Evolutionary conservation across 92 coral and sea anemone species (phyloP), one percentile per base, ranked within the genome.

Genomic region (Micromussa lordhowensis): DNA sequence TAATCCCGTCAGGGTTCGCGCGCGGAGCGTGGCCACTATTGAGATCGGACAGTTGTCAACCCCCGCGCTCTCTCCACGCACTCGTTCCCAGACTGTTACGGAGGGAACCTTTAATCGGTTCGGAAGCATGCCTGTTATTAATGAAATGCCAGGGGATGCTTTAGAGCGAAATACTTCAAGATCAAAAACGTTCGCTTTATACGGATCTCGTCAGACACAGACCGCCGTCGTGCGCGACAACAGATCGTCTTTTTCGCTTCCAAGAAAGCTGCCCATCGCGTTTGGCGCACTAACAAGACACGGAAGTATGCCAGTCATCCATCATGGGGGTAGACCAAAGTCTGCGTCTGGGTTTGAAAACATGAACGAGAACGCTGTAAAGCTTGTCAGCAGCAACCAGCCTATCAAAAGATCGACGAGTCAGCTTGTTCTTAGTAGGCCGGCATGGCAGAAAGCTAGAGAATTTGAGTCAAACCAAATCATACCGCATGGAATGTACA

Each of bases 91-190:
- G 21, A 80, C 88, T 30, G 24, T 84, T 21, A 6, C 90, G 34
- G 94, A 91, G 2, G 94, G 94, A 5, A 73, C 68, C 38, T 81
- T 80, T 74, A 82, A 76, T 77, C 91, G 94, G 30, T 90, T 93
- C 40, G 90, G 78, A 77, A 93, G 96, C 63, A 93, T 93, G 96
- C 96, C 96, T 1, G 96, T 93, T 18, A 93, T 93, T 55, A 93
- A 93, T 32, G 96, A 93, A 80, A 79, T 83, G 13, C 96, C 96
- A 7, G 87, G 79, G 22, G 87, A 88, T 51, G 79, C 79, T 16
- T 66, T 72, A 18, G 73, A 54, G 17, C 68, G 81, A n/a, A 76
- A 44, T 73, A 57, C 86, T 12, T 66, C 17, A 21, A 34, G 58
- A 24, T 86, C 91, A 36, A 87, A 81, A 73, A 80, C 85, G 2